Conservation (phyloP, 2,888 invertebrate genomes). For the Emmelina monodactyla region DNA sequence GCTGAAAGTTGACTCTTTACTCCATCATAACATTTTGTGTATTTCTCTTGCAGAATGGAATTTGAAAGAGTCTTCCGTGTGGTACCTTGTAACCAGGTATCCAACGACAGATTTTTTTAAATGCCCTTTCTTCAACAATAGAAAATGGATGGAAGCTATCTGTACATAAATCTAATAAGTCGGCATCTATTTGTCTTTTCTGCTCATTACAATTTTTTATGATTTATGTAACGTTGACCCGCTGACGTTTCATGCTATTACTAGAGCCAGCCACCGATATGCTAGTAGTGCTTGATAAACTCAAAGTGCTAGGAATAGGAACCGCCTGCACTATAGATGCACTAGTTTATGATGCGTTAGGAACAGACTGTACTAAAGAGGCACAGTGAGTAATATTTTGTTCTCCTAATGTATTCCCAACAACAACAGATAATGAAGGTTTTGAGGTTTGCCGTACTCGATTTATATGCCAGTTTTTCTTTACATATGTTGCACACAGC, state of each 20-base stretch:
- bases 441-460: conserved; percentile 9
- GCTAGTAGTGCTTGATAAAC: too few relatives aligned
- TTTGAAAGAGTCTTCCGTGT: conserved; percentile 18
- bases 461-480: conserved; percentile 6
- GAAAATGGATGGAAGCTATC: conserved; percentile 18
- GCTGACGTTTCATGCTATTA: conserved; percentile 2
- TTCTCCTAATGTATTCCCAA: too few relatives aligned
- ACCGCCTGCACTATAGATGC: neutral
- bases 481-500: conserved; percentile 9
- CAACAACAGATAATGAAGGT: too few relatives aligned
- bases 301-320: too few relatives aligned
- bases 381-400: too few relatives aligned
- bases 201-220: conserved; percentile 13
- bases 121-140: conserved; percentile 18
- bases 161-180: conserved; percentile 11
- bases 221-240: conserved; percentile 6
- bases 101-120: conserved; percentile 16
- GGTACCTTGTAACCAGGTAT: conserved; percentile 18
- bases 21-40: conserved; percentile 3
- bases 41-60: conserved; percentile 8
- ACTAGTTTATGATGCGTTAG: neutral
- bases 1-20: conserved; percentile 1
- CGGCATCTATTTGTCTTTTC: conserved; percentile 13
- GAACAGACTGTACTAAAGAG: neutral
- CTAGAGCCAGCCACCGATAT: too few relatives aligned